Percentiles rank a stretch among this genome's conserved stretches.
phyloP scores from a whole-genome alignment of 2,797 vertebrate species.

The Microtus californicus region DNA sequence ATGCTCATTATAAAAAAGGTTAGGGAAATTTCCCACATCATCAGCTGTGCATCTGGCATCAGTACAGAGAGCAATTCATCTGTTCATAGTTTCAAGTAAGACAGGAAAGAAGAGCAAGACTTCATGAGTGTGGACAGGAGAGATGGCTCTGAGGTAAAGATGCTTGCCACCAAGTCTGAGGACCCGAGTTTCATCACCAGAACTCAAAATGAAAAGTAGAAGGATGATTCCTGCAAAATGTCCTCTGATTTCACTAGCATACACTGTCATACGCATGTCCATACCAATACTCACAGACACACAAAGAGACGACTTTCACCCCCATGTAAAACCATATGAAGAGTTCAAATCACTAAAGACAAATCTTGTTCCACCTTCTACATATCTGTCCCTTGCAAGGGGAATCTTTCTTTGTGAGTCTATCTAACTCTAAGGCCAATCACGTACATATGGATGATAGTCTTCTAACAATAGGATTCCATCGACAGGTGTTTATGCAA shows the following conservation, averaged over 20 bases:
- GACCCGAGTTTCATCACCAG: neutral
- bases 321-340: too few relatives aligned
- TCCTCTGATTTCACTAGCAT: neutral
- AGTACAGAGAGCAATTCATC: constrained; percentile 5
- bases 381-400: too few relatives aligned
- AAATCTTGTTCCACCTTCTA: neutral
- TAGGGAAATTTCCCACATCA: neutral
- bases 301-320: neutral
- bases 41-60: constrained; percentile 6
- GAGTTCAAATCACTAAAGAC: neutral
- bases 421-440: neutral
- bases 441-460: neutral
- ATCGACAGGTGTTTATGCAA: neutral
- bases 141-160: neutral
- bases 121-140: neutral
- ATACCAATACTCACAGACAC: neutral
- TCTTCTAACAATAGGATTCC: neutral
- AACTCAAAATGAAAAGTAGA: neutral
- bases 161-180: neutral
- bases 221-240: neutral
- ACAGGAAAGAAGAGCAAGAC: neutral
- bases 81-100: constrained; percentile 26
- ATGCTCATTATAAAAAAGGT: neutral
- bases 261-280: neutral
- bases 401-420: neutral